These are phyloP conservation scores for Drosophila yooni DNA, from an alignment of 2,888 invertebrate species.

Conservation along the genomic window DNA sequence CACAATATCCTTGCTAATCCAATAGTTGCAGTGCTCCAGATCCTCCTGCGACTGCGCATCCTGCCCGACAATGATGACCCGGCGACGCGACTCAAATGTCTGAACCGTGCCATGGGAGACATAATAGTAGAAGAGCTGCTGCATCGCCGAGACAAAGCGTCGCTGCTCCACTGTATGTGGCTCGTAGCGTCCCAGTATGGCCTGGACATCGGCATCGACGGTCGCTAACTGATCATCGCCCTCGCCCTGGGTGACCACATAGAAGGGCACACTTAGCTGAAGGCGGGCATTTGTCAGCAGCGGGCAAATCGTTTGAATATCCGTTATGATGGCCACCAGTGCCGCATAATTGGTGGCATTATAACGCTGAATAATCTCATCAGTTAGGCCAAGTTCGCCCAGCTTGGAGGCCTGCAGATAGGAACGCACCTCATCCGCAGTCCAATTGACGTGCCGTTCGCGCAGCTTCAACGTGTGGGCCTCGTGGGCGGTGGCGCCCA, in stretches of 20 bases:
- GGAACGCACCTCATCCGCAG: conserved; percentile 88
- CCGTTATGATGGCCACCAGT: conserved; percentile 90
- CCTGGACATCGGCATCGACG: conserved; percentile 90
- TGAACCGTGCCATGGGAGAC: conserved; percentile 91
- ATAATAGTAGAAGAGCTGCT: conserved; percentile 92
- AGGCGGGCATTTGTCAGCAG: conserved; percentile 88
- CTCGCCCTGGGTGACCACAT: conserved; percentile 89
- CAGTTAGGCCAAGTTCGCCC: conserved; percentile 88
- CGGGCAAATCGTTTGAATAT: conserved; percentile 92
- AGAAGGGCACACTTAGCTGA: conserved; percentile 89
- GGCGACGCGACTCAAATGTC: conserved; percentile 86
- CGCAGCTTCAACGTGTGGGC: conserved; percentile 88
- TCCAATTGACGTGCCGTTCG: conserved; percentile 88
- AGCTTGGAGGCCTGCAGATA: conserved; percentile 87
- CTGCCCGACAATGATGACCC: conserved; percentile 89
- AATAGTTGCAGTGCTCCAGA: conserved; percentile 91
- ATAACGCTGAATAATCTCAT: conserved; percentile 88
- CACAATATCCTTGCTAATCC: conserved; percentile 91
- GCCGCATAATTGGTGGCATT: conserved; percentile 89
- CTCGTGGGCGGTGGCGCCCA: conserved; percentile 91
- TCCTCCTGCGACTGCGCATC: conserved; percentile 88
- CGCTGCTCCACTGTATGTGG: conserved; percentile 90
- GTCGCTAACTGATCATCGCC: conserved; percentile 86
- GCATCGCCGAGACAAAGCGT: conserved; percentile 91
- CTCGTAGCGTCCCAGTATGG: conserved; percentile 91